These are phyloP conservation scores for Phrynosoma blainvillii DNA, from an alignment of 2,113 vertebrate species.

Conservation along the genomic window DNA sequence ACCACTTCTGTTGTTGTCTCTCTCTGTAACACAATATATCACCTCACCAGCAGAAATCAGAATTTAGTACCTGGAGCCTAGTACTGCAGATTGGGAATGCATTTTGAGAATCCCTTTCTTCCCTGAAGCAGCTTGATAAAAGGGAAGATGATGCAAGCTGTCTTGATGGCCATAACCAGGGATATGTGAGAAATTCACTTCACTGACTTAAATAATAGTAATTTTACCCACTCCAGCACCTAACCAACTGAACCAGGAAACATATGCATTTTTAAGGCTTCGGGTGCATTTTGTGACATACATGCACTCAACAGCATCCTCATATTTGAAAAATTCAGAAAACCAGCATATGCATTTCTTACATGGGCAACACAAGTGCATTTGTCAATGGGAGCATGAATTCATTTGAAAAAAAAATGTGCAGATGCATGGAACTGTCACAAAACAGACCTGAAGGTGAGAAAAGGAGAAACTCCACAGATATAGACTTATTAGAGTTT, in stretches of 20 bases:
- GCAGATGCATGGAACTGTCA: no score
- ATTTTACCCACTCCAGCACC: not conserved
- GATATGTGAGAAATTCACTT: not conserved
- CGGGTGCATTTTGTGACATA: not conserved
- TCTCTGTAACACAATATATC: slow-evolving; percentile 42
- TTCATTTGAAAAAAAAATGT: no score
- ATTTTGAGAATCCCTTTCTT: not conserved
- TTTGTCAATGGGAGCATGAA: no score
- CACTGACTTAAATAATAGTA: not conserved
- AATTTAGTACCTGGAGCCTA: slow-evolving; percentile 24
- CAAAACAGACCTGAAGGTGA: no score
- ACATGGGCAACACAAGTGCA: no score
- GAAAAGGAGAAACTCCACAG: no score
- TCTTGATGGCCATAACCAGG: no score
- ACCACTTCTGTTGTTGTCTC: slow-evolving; percentile 20
- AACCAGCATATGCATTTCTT: no score
- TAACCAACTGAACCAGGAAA: not conserved
- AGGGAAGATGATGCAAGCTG: not conserved
- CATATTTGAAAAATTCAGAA: no score
- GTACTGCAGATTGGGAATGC: not conserved
- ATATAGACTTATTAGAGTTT: no score
- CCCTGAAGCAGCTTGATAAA: not conserved
- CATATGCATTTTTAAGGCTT: not conserved
- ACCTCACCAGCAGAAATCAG: slow-evolving; percentile 42
- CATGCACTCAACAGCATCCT: no score